A percentile compares a stretch with the other conserved stretches of the same genome.
Conservation (phyloP, 2,888 invertebrate genomes). For the Torymus aiolomorphi region DNA sequence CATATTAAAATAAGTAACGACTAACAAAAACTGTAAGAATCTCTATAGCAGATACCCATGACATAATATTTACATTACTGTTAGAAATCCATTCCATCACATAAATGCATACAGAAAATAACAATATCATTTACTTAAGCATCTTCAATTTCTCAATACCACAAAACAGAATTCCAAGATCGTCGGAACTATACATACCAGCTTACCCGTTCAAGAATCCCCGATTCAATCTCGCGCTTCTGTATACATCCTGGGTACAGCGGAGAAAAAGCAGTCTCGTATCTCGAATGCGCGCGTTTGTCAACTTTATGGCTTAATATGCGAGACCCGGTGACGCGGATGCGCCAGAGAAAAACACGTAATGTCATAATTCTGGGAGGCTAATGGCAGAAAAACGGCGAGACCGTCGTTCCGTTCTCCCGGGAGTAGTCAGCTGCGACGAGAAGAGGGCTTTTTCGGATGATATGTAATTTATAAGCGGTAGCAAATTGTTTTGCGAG, state of each 20-base stretch:
- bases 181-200: no score
- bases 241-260: background rate
- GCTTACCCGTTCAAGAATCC: background rate
- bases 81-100: no score
- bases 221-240: conserved; percentile 18
- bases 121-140: no score
- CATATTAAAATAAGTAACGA: no score
- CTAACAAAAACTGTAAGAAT: no score
- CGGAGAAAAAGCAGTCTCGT: conserved; percentile 23
- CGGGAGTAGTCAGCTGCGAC: background rate
- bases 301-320: conserved; percentile 41
- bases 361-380: conserved; percentile 41
- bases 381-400: conserved; percentile 42
- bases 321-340: background rate
- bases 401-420: background rate
- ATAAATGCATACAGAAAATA: no score
- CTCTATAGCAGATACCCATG: no score
- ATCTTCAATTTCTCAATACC: no score
- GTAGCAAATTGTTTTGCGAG: background rate
- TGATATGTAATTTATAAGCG: conserved; percentile 27
- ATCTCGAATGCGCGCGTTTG: conserved; percentile 24
- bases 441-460: background rate
- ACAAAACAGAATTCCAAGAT: no score
- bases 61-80: no score
- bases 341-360: conserved; percentile 9